Conservation (phyloP, 2,888 invertebrate genomes). For the Dinocampus coccinellae region DNA sequence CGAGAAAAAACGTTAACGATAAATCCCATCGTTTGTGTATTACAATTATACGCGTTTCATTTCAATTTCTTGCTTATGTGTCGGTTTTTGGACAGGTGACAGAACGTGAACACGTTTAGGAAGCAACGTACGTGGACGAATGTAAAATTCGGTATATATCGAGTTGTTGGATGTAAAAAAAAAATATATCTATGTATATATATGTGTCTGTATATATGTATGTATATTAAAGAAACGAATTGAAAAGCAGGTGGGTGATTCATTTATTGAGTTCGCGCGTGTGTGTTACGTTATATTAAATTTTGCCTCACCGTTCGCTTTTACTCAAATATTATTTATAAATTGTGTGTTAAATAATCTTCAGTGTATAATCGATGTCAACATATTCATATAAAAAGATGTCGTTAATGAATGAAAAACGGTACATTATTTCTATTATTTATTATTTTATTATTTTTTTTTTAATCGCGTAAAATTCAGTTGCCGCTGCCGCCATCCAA, state of each 20-base stretch:
- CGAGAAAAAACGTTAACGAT: too few species aligned
- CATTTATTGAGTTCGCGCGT: conserved; percentile 28
- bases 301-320: not conserved
- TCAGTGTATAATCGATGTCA: not conserved
- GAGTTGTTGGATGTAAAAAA: not conserved
- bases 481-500: too few species aligned
- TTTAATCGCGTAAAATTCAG: too few species aligned
- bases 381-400: not conserved
- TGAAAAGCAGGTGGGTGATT: conserved; percentile 61
- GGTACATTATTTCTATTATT: too few species aligned
- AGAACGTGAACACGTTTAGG: conserved; percentile 29
- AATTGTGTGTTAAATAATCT: not conserved
- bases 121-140: not conserved
- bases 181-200: too few species aligned
- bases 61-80: conserved; percentile 42
- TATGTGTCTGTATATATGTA: not conserved
- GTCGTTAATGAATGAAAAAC: too few species aligned
- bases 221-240: conserved; percentile 30
- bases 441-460: too few species aligned
- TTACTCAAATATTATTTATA: not conserved
- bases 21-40: not conserved
- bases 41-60: not conserved
- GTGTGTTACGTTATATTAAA: not conserved
- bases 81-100: conserved; percentile 49
- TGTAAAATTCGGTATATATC: not conserved